A percentile compares a stretch with the other conserved stretches of the same genome.
Evolutionary conservation across 2,113 vertebrate genomes (phyloP).

Genomic region (Calyptomena viridis): DNA sequence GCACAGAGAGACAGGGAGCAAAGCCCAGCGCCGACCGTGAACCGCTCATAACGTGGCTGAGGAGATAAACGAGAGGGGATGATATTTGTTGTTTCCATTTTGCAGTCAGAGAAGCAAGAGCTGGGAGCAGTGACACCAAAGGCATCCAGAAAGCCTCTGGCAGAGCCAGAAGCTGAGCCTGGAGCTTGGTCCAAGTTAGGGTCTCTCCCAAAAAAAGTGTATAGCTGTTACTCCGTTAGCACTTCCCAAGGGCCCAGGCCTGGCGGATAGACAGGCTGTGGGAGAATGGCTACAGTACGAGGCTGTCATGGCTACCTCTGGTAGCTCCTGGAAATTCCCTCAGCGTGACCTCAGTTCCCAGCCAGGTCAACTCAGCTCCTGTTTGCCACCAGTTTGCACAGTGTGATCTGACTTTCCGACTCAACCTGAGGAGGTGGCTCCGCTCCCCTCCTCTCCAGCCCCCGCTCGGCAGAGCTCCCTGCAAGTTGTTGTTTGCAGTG

Average conservation of each 20-base stretch:
- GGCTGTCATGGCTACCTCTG: background rate
- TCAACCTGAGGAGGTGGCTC: background rate
- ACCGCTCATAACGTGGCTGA: rapidly evolving
- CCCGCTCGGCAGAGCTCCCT: rapidly evolving
- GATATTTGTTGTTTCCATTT: background rate
- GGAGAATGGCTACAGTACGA: rapidly evolving
- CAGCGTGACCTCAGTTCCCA: background rate
- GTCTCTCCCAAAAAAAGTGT: background rate
- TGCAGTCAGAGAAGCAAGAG: background rate
- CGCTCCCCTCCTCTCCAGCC: background rate
- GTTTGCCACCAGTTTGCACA: background rate
- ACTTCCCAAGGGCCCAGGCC: background rate
- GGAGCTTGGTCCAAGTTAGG: background rate
- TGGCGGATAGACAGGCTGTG: background rate
- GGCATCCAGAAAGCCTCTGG: background rate
- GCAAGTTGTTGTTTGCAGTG: background rate
- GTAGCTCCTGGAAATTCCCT: background rate
- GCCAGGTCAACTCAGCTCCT: background rate
- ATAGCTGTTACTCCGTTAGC: background rate
- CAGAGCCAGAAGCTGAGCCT: background rate
- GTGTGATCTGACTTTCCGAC: background rate
- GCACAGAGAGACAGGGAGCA: background rate
- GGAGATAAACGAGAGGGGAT: background rate
- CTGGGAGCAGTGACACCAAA: background rate
- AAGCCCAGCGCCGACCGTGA: background rate